phyloP scores from a whole-genome alignment of 1,140 invertebrate genomes.

The Sarcophaga peregrina region DNA sequence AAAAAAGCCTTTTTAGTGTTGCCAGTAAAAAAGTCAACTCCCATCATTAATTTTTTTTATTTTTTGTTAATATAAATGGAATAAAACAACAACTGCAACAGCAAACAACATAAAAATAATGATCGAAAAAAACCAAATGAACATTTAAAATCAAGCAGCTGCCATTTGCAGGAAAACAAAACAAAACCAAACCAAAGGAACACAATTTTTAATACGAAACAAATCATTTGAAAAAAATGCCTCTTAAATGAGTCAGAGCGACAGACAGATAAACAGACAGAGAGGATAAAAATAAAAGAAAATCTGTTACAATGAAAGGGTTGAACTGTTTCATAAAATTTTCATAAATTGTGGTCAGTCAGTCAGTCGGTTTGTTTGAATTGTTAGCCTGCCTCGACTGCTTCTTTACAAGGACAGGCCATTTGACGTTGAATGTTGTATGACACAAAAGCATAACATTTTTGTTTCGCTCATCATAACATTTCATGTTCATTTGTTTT shows the following conservation, averaged over 20 bases:
- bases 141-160: background rate
- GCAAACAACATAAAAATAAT: background rate
- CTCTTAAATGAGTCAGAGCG: background rate
- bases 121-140: background rate
- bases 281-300: background rate
- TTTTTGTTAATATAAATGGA: no score
- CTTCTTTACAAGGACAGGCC: no score
- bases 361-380: background rate
- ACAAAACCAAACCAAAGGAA: no score
- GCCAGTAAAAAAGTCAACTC: no score
- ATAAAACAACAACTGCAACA: no score
- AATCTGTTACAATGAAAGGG: background rate
- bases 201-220: background rate
- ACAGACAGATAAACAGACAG: background rate
- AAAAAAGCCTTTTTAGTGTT: no score
- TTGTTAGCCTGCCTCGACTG: no score
- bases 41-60: no score
- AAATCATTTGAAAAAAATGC: background rate
- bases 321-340: constrained; percentile 1
- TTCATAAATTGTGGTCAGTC: background rate
- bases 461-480: no score
- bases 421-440: no score
- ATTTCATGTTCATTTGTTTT: no score
- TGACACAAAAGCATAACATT: no score
- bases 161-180: background rate